Evolutionary conservation across 2,113 vertebrate species (phyloP).

Genomic region (Hemichromis elongatus): DNA sequence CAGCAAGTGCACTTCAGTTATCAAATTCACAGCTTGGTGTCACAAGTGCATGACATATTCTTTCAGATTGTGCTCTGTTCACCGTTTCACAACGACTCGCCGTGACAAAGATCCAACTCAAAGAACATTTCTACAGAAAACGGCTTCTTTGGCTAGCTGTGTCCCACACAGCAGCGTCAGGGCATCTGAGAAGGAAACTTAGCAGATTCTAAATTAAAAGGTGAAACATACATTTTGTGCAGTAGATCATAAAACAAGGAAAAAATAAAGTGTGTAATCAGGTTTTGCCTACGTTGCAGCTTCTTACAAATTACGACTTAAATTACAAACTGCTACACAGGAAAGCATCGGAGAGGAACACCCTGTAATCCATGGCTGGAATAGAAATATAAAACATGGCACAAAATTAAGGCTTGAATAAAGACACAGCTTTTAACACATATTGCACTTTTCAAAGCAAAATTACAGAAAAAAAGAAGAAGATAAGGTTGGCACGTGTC

Average conservation of each 20-base stretch:
- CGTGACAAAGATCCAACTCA: neutral
- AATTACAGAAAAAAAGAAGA: neutral
- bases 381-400: neutral
- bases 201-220: neutral
- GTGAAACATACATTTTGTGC: neutral
- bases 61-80: neutral
- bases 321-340: neutral
- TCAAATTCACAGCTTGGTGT: slow-evolving; percentile 45
- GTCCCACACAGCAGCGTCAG: slow-evolving; percentile 6
- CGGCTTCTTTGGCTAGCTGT: neutral
- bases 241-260: neutral
- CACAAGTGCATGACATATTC: neutral
- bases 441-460: slow-evolving; percentile 41
- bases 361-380: slow-evolving; percentile 1
- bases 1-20: slow-evolving; percentile 35
- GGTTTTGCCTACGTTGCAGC: neutral
- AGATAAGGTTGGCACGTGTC: neutral
- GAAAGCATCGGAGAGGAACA: neutral
- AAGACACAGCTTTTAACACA: neutral
- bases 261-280: neutral
- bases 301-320: slow-evolving; percentile 7
- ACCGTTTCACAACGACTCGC: neutral
- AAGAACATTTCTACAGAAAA: neutral
- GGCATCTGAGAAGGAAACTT: neutral
- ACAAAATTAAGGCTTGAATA: neutral